A percentile compares a stretch with the other conserved stretches of the same genome.
Conservation (phyloP, 2,888 invertebrate genomes). For the Hypomecis punctinalis region DNA sequence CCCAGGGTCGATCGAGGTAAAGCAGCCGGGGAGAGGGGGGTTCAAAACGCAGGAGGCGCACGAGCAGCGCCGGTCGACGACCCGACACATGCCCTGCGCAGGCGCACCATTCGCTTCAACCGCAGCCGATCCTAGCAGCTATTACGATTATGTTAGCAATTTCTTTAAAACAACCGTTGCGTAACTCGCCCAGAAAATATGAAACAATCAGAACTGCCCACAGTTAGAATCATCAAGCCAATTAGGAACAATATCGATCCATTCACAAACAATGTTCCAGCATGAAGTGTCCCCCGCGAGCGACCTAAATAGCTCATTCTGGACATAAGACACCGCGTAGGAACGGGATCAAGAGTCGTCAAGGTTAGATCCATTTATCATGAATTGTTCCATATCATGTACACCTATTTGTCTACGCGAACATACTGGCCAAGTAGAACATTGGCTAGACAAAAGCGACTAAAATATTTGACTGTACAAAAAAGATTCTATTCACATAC, state of each 20-base stretch:
- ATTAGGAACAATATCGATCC: slow-evolving; percentile 39
- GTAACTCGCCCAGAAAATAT: slow-evolving; percentile 26
- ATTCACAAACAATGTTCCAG: slow-evolving; percentile 54
- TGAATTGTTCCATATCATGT: slow-evolving; percentile 65
- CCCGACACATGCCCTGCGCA: slow-evolving; percentile 80
- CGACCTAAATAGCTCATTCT: slow-evolving; percentile 73
- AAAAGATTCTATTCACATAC: slow-evolving; percentile 50
- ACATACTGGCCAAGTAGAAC: slow-evolving; percentile 36
- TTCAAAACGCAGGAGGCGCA: slow-evolving; percentile 80
- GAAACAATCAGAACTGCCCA: slow-evolving; percentile 27
- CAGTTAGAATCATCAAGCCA: slow-evolving; percentile 37
- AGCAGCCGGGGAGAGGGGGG: slow-evolving; percentile 65
- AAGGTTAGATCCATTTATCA: slow-evolving; percentile 81
- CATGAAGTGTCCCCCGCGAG: slow-evolving; percentile 63
- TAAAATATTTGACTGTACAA: slow-evolving; percentile 48
- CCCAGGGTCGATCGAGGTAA: slow-evolving; percentile 75
- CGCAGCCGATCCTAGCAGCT: slow-evolving; percentile 69
- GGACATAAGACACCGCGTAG: slow-evolving; percentile 72
- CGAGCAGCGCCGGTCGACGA: slow-evolving; percentile 82
- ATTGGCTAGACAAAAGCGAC: slow-evolving; percentile 37
- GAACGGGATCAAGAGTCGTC: slow-evolving; percentile 78
- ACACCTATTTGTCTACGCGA: slow-evolving; percentile 45
- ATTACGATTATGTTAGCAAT: slow-evolving; percentile 70
- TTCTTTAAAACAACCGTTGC: slow-evolving; percentile 43
- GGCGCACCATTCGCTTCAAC: slow-evolving; percentile 75